phyloP scores from a whole-genome alignment of 1,140 invertebrate genomes.

The Bombus pyrosoma region DNA sequence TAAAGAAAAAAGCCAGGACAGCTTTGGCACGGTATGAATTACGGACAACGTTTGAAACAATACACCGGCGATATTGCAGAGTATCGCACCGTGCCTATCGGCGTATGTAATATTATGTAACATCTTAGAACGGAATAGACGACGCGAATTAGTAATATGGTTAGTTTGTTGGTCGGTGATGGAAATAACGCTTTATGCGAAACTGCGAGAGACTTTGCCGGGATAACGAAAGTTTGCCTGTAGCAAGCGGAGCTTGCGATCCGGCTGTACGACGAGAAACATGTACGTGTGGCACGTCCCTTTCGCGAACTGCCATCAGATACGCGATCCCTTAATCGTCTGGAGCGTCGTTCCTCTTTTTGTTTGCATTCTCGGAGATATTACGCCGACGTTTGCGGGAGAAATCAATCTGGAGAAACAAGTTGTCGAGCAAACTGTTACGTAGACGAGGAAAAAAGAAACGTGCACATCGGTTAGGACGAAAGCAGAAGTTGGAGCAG shows the following conservation, averaged over 20 bases:
- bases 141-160: constrained; percentile 48
- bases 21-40: constrained; percentile 70
- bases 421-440: background rate
- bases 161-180: constrained; percentile 9
- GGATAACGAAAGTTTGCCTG: no score
- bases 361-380: background rate
- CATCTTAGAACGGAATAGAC: constrained; percentile 38
- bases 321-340: constrained; percentile 3
- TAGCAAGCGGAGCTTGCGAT: background rate
- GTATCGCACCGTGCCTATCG: constrained; percentile 30
- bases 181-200: constrained; percentile 34
- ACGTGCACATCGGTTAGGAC: background rate
- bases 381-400: background rate
- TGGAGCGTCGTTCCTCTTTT: background rate
- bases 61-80: constrained; percentile 69
- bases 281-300: no score
- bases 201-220: background rate
- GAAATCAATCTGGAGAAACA: constrained; percentile 15
- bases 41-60: constrained; percentile 73
- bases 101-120: constrained; percentile 57
- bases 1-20: constrained; percentile 25
- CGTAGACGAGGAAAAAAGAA: background rate
- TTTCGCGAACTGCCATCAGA: background rate
- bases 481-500: background rate
- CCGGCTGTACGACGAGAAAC: background rate